Base-by-base conservation (phyloP, 2,113 vertebrate genomes). In the Callithrix jacchus region DNA sequence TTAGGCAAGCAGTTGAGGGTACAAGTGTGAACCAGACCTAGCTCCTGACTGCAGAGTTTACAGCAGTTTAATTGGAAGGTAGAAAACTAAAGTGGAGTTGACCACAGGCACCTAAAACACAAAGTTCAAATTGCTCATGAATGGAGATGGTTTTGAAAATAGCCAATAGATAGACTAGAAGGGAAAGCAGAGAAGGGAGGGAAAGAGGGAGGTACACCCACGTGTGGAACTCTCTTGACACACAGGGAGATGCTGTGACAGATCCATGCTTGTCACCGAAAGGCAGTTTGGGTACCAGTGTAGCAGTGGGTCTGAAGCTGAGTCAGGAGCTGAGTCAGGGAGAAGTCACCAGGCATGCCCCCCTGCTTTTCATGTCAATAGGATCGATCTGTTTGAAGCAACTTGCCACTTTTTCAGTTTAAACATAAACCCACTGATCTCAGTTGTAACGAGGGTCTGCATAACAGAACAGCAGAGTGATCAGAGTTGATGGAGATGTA, bases 151-250 rank as follows among this genome's bases (percentile, higher is more conserved):
- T 88, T 79, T 84, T 91, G 37, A 83, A 89, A 95, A 9, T 12
- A 82, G 8, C 40, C 8, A 54, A 49, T 71, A 66, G 21, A 35
- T 92, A 58, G 35, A 54, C 0, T 81, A 17, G 86, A 49, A 49
- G 76, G 61, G 40, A 76, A 68, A 54, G 40, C n/a, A 45, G 80
- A 37, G 81, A 64, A 61, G 49, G 11, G 40, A 35, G 52, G 40
- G 27, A 30, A n/a, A 0, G 27, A n/a, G 35, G 2, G 3, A 49
- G n/a, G 13, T 25, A 5, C 49, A 10, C 13, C 13, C 14, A 47
- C 5, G 11, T 35, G 4, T 21, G 37, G n/a, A 32, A 56, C 56
- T 35, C 23, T 42, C 35, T 6, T 14, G 83, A 14, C 11, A 20
- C 1, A 13, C 2, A 1, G 16, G 30, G 56, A 64, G 58, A 37